These are phyloP conservation scores for Natator depressus DNA, from an alignment of 2,113 vertebrate genomes.

Conservation along the genomic window DNA sequence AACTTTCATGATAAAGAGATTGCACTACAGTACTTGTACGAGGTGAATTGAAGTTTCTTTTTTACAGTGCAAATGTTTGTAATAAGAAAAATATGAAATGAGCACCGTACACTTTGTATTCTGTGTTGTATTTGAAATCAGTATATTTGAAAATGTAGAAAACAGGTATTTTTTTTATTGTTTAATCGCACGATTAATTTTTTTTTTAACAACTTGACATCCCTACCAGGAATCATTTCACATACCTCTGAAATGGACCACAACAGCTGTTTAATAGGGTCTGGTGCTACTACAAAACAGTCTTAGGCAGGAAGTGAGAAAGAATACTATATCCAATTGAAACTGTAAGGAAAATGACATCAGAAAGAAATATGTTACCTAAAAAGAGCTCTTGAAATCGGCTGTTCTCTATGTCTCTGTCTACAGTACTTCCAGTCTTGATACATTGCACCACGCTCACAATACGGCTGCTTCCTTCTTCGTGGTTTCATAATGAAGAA, in stretches of 20 bases:
- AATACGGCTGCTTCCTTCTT: fast-evolving
- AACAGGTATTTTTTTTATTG: too few species aligned
- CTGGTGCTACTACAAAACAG: fast-evolving
- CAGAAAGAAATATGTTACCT: too few species aligned
- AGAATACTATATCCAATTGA: fast-evolving
- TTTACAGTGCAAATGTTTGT: too few species aligned
- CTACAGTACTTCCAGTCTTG: fast-evolving
- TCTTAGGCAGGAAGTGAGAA: neutral
- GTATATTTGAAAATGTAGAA: too few species aligned
- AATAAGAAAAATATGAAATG: too few species aligned
- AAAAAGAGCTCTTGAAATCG: neutral
- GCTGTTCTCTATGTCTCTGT: neutral
- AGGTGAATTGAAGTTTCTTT: too few species aligned
- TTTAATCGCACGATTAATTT: too few species aligned
- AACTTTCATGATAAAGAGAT: too few species aligned
- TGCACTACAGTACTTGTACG: too few species aligned
- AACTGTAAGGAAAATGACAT: fast-evolving
- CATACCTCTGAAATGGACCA: neutral
- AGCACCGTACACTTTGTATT: too few species aligned
- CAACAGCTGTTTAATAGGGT: fast-evolving
- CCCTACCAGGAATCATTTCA: neutral
- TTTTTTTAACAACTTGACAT: too few species aligned
- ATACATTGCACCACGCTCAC: neutral
- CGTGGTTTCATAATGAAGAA: fast-evolving
- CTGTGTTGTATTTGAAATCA: too few species aligned